phyloP scores from a whole-genome alignment of 2,888 invertebrate species.

The Eledone cirrhosa region DNA sequence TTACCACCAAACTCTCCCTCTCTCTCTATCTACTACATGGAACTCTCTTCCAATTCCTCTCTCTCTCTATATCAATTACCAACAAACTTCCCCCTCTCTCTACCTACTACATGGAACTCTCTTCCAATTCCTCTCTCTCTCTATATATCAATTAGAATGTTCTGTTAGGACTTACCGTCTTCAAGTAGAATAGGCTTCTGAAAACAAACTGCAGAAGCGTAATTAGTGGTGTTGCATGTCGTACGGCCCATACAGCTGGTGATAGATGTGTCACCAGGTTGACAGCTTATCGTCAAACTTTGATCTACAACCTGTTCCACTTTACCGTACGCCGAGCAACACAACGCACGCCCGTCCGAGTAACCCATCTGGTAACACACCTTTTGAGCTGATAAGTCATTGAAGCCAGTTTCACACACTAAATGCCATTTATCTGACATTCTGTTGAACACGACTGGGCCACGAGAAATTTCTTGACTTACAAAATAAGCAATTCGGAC shows the following conservation, averaged over 20 bases:
- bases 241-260: constrained; percentile 45
- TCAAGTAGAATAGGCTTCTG: constrained; percentile 25
- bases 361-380: constrained; percentile 56
- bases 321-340: constrained; percentile 54
- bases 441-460: constrained; percentile 49
- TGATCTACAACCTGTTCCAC: constrained; percentile 8
- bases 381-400: constrained; percentile 49
- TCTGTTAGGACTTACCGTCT: too few relatives aligned
- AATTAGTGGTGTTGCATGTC: constrained; percentile 41
- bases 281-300: background rate
- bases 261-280: constrained; percentile 46
- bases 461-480: constrained; percentile 41
- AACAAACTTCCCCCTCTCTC: too few relatives aligned
- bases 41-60: too few relatives aligned
- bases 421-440: constrained; percentile 45
- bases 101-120: too few relatives aligned
- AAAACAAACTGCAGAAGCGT: constrained; percentile 57
- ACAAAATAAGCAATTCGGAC: constrained; percentile 50
- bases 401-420: constrained; percentile 55
- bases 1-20: too few relatives aligned
- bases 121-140: too few relatives aligned
- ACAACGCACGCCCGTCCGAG: constrained; percentile 50
- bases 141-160: too few relatives aligned
- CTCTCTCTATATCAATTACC: too few relatives aligned
- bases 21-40: too few relatives aligned